Evolutionary conservation across 2,888 invertebrate genomes (phyloP).

Genomic region (Gryllus longicercus): DNA sequence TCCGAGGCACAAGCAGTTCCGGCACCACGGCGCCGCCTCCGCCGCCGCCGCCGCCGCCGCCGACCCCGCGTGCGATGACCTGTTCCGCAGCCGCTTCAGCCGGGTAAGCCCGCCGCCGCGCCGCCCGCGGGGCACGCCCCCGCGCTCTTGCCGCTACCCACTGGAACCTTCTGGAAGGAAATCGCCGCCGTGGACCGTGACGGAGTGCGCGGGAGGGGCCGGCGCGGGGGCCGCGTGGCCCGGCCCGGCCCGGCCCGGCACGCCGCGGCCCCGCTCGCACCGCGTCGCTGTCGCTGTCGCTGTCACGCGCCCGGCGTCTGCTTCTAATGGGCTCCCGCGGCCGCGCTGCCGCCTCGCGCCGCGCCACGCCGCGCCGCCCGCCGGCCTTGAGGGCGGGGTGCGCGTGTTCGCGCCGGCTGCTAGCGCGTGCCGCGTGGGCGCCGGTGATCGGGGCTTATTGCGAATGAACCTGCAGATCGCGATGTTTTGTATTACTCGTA

Average conservation of each 20-base stretch:
- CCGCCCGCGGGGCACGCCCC: background rate
- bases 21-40: constrained; percentile 19
- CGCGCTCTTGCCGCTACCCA: background rate
- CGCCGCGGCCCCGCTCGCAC: background rate
- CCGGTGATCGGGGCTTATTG: too few species aligned
- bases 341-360: too few species aligned
- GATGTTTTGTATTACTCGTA: too few species aligned
- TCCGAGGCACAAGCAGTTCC: constrained; percentile 36
- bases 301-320: background rate
- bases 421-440: too few species aligned
- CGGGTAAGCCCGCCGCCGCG: constrained; percentile 27
- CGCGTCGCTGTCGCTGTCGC: background rate
- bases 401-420: too few species aligned
- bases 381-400: too few species aligned
- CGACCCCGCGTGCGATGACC: constrained; percentile 36
- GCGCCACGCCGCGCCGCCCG: too few species aligned
- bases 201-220: background rate
- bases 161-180: background rate
- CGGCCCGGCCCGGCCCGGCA: background rate
- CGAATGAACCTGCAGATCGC: too few species aligned
- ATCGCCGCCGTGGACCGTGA: too few species aligned
- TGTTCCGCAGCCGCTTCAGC: constrained; percentile 32
- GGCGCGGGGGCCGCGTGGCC: background rate
- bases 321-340: background rate
- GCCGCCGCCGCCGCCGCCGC: too few species aligned